Conservation (phyloP, 1,140 invertebrate species). For the Tribolium madens region DNA sequence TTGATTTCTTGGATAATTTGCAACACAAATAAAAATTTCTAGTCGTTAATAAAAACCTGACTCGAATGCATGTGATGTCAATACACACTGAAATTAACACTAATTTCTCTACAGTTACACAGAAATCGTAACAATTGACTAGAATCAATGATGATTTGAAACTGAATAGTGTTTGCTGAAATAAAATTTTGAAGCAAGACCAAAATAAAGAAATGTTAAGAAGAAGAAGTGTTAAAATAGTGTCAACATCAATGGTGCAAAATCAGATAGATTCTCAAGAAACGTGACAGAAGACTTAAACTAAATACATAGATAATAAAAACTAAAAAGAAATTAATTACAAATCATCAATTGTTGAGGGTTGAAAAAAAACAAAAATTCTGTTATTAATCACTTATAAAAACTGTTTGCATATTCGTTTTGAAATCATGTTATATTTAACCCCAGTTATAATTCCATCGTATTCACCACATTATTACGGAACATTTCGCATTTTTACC, state of each 20-base stretch:
- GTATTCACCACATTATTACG: not conserved
- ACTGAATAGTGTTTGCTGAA: not conserved
- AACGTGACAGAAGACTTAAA: not conserved
- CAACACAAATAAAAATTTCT: conserved; percentile 19
- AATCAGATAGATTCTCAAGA: not conserved
- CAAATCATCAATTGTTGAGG: too few species aligned
- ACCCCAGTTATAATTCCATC: not conserved
- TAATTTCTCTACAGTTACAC: not conserved
- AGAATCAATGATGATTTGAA: not conserved
- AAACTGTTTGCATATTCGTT: too few species aligned
- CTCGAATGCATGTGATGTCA: conserved; percentile 1
- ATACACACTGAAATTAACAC: not conserved
- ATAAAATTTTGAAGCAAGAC: not conserved
- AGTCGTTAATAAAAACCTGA: conserved; percentile 10
- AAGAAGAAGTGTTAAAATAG: not conserved
- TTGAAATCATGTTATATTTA: not conserved
- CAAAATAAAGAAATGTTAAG: not conserved
- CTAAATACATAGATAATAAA: too few species aligned
- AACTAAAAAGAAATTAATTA: too few species aligned
- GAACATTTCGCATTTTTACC: not conserved
- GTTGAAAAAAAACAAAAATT: too few species aligned
- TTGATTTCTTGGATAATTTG: conserved; percentile 14
- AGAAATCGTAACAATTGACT: conserved; percentile 5
- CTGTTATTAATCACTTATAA: too few species aligned
- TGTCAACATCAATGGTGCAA: not conserved